Percentiles rank a stretch among this genome's conserved stretches.
Conservation (phyloP, 1,140 invertebrate genomes). For the Aphelenchoides fujianensis region DNA sequence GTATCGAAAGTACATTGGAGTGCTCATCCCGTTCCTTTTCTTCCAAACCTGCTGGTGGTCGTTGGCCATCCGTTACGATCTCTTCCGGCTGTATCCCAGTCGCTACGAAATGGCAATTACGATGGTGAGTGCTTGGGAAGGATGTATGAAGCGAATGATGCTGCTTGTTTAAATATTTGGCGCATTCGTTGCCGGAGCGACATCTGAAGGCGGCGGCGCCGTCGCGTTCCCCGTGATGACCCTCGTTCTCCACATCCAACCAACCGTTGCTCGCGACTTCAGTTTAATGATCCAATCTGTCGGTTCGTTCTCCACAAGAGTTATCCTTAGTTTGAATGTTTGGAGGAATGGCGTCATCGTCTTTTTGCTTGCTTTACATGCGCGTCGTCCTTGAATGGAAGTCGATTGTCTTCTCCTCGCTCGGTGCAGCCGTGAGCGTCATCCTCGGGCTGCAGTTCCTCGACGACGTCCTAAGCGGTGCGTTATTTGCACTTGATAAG, state of each 20-base stretch:
- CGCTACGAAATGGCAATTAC: slow-evolving; percentile 47
- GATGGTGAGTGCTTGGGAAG: slow-evolving; percentile 33
- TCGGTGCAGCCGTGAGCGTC: slow-evolving; percentile 49
- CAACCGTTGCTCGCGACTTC: slow-evolving; percentile 53
- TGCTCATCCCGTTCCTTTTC: slow-evolving; percentile 42
- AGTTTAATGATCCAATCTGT: slow-evolving; percentile 54
- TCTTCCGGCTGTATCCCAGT: slow-evolving; percentile 43
- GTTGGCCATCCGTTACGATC: slow-evolving; percentile 49
- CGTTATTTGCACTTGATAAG: slow-evolving; percentile 8
- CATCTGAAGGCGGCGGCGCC: slow-evolving; percentile 56
- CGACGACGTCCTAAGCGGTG: slow-evolving; percentile 26
- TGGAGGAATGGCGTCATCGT: slow-evolving; percentile 8
- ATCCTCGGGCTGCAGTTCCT: slow-evolving; percentile 50
- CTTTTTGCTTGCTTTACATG: slow-evolving; percentile 4
- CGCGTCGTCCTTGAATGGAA: slow-evolving; percentile 11
- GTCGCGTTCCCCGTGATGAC: slow-evolving; percentile 60
- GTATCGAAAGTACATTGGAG: slow-evolving; percentile 42
- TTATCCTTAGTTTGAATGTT: slow-evolving; percentile 20
- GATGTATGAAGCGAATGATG: slow-evolving; percentile 16
- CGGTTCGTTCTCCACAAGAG: slow-evolving; percentile 23
- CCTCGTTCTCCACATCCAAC: slow-evolving; percentile 40
- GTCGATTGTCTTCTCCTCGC: slow-evolving; percentile 28
- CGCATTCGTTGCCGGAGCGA: slow-evolving; percentile 36
- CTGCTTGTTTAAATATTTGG: too few relatives aligned
- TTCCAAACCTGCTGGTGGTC: slow-evolving; percentile 46